These are phyloP conservation scores for Copidosoma aretas DNA, from an alignment of 2,888 invertebrate genomes.

Conservation along the genomic window DNA sequence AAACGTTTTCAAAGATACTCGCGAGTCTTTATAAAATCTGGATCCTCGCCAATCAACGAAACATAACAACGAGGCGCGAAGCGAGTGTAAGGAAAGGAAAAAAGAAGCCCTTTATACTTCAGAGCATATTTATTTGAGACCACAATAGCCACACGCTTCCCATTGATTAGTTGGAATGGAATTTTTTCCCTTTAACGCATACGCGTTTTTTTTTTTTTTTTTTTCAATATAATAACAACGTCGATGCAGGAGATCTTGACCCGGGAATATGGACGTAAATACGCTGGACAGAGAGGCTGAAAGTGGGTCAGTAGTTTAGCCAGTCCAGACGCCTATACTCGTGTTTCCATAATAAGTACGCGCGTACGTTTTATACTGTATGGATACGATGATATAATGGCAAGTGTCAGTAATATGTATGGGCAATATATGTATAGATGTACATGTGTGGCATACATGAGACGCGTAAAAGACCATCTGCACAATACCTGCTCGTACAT, in stretches of 20 bases:
- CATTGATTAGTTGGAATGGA: not conserved
- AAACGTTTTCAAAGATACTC: not conserved
- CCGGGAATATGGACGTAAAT: not conserved
- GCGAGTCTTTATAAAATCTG: not conserved
- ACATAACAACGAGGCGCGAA: not conserved
- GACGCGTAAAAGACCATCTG: constrained; percentile 53
- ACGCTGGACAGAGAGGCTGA: constrained; percentile 7
- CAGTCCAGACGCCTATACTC: constrained; percentile 6
- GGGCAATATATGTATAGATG: no score
- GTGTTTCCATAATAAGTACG: not conserved
- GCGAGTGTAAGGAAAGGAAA: not conserved
- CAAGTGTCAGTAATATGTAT: not conserved
- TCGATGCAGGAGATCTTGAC: not conserved
- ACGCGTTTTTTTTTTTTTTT: not conserved
- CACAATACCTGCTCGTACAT: constrained; percentile 56
- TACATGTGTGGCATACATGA: no score
- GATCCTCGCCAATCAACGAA: constrained; percentile 9
- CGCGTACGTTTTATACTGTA: constrained; percentile 7
- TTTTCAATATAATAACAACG: not conserved
- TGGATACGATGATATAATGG: constrained; percentile 13
- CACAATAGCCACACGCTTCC: not conserved
- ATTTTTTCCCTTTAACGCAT: not conserved
- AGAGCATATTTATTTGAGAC: not conserved
- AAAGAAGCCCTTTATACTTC: not conserved
- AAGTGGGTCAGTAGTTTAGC: constrained; percentile 37